These are phyloP conservation scores for Varecia variegata DNA, from an alignment of 2,797 vertebrate species.

Conservation along the genomic window DNA sequence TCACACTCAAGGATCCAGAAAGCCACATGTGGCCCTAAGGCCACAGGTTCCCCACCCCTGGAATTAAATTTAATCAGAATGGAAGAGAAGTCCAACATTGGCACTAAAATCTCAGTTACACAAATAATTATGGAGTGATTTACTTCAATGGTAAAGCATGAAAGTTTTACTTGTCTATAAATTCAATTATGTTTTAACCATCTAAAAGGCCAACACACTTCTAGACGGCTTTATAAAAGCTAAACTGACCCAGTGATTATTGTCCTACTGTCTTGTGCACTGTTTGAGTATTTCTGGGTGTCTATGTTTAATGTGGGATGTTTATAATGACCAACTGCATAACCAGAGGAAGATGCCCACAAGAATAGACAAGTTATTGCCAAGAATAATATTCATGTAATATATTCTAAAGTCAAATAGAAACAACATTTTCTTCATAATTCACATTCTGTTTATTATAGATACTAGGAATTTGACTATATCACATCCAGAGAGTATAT, in stretches of 20 bases:
- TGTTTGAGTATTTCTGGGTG: not conserved
- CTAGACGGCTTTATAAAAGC: not conserved
- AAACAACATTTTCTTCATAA: conserved; percentile 19
- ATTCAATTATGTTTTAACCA: not conserved
- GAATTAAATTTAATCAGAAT: not conserved
- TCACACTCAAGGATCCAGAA: not conserved
- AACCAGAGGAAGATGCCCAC: not conserved
- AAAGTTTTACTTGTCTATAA: not conserved
- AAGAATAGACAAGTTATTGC: not conserved
- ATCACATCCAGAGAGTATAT: not conserved
- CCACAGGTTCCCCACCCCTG: not conserved
- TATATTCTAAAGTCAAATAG: conserved; percentile 20
- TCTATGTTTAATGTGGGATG: not conserved
- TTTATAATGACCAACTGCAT: not conserved
- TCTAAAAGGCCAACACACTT: not conserved
- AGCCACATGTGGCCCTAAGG: not conserved
- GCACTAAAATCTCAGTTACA: not conserved
- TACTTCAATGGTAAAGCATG: not conserved
- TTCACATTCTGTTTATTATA: not conserved
- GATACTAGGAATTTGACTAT: not conserved
- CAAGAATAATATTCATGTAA: not conserved
- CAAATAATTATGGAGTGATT: not conserved
- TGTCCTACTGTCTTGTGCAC: not conserved
- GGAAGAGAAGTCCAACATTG: not conserved
- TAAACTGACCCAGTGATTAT: not conserved